Conservation (phyloP, 2,888 invertebrate species). For the Sminthurinus aureus region DNA sequence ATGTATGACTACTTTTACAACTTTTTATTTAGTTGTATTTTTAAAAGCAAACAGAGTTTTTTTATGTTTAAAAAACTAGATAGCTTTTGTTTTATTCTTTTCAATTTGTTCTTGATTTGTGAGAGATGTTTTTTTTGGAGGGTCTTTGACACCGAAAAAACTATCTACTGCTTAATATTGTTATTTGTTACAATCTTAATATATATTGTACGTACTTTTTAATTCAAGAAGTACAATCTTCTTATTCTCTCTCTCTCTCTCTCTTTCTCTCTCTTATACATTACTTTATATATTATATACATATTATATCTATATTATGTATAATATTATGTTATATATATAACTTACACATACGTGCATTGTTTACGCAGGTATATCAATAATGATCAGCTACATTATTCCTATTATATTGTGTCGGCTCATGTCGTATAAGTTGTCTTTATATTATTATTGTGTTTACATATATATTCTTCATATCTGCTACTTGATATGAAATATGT, state of each 20-base stretch:
- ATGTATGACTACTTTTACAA: not conserved
- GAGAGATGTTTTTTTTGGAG: too few species aligned
- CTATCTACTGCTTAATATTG: not conserved
- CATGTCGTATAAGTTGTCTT: not conserved
- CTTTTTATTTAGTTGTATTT: not conserved
- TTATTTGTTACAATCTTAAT: not conserved
- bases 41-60: not conserved
- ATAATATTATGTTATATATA: conserved; percentile 10
- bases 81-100: not conserved
- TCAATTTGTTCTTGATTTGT: not conserved
- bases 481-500: not conserved
- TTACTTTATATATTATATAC: not conserved
- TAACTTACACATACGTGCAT: not conserved
- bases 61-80: not conserved
- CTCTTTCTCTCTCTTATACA: not conserved
- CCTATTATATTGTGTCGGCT: not conserved
- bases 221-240: not conserved
- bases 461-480: not conserved
- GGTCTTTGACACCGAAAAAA: too few species aligned
- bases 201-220: not conserved
- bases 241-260: not conserved
- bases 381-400: not conserved
- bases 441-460: not conserved
- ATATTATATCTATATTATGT: not conserved
- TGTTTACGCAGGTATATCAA: conserved; percentile 11